Evolutionary conservation across 2,888 invertebrate species (phyloP), one percentile per base, ranked within the genome.

Genomic region (Dryobotodes eremita): DNA sequence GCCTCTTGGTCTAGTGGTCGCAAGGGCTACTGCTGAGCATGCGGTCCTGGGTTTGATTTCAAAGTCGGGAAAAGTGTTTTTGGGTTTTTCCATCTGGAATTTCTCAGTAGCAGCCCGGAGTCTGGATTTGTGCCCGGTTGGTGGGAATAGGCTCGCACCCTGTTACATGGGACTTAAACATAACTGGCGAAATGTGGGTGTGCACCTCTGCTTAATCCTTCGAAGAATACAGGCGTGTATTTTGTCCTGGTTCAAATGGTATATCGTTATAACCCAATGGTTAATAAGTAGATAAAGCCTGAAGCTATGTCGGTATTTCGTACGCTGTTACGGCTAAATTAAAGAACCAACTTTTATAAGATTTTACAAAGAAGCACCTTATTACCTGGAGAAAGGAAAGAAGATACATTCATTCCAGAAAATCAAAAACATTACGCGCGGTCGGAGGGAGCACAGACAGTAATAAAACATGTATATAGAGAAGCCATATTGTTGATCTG

Each of bases 401-500:
- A 31, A 65, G 64, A 23, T 71, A 10, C 13, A 64, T 80, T 65
- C 5, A 36, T 59, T 11, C 11, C 20, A 57, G 50, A 46, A 79
- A 65, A 80, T 50, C 26, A 48, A 23, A 78, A 69, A 31, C 6
- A 26, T 65, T 31, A 65, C 31, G n/a, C 20, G 17, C 23, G 8
- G 20, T 57, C 11, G n/a, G 31, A 50, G 48, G 70, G 15, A 15
- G 20, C 13, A 23, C n/a, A 17, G 15, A 0, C 13, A 42, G 55
- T 48, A 57, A 50, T 80, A 79, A 70, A 79, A 64, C 48, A 26
- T 42, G 26, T 42, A 46, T 46, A 10, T n/a, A 42, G 11, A 26
- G 2, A 64, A 70, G 26, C 10, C 62, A 80, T 57, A 64, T 48
- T 69, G 69, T 55, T 70, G 69, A 79, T 55, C 55, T 80, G 31